A percentile compares a stretch with the other conserved stretches of the same genome.
Evolutionary conservation across 2,797 vertebrate species (phyloP).

Genomic region (Cyprinella venusta): DNA sequence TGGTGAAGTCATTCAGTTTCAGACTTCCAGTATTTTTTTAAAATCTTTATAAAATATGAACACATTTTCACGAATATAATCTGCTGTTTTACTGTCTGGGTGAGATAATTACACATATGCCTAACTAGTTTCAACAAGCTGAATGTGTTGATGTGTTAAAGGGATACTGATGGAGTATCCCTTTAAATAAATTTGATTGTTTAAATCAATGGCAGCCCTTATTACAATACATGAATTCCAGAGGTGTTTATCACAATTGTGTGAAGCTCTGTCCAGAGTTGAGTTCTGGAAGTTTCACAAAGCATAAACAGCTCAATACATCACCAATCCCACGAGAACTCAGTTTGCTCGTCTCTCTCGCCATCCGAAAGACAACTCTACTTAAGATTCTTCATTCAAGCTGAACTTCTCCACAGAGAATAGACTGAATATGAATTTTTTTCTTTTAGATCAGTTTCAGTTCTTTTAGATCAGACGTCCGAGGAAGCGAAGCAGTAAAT

Average conservation of each 20-base stretch:
- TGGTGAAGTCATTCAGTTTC: no score
- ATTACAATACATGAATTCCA: neutral
- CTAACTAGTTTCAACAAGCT: no score
- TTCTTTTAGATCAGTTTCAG: neutral
- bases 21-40: no score
- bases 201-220: neutral
- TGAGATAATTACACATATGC: no score
- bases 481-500: slow-evolving; percentile 15
- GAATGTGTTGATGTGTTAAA: no score
- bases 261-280: neutral
- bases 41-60: no score
- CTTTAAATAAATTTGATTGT: neutral
- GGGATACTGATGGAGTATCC: no score
- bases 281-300: neutral
- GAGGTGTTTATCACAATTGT: neutral
- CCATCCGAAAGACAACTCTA: neutral
- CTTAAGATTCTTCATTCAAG: slow-evolving; percentile 12
- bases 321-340: neutral
- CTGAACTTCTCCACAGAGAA: slow-evolving; percentile 10
- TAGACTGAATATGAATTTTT: neutral
- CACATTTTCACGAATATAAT: no score
- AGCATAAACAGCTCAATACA: slow-evolving; percentile 15
- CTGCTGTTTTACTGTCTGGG: no score
- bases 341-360: neutral
- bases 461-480: neutral